Percentiles rank a stretch among this genome's conserved stretches.
These are phyloP conservation scores for Euschistus heros DNA, from an alignment of 1,140 invertebrate genomes.

Conservation along the genomic window DNA sequence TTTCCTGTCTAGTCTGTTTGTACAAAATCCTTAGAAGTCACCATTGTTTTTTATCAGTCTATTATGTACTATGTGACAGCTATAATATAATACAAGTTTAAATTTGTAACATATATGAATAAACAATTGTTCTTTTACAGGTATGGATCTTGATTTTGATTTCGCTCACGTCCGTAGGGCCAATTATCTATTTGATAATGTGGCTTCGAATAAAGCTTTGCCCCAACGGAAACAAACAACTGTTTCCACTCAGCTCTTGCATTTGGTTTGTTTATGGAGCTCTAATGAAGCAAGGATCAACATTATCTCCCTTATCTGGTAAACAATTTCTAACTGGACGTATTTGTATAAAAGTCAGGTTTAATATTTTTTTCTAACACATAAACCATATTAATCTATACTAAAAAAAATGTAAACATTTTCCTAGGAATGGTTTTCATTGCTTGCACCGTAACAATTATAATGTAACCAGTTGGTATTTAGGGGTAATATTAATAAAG, in stretches of 20 bases:
- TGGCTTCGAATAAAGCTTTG: conserved; percentile 40
- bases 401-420: no score
- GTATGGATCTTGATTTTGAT: conserved; percentile 70
- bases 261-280: conserved; percentile 82
- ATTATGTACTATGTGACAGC: no score
- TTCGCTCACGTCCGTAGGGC: conserved; percentile 59
- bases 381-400: not conserved
- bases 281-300: conserved; percentile 76
- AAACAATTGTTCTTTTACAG: conserved; percentile 28
- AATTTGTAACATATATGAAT: no score
- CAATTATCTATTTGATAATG: conserved; percentile 64
- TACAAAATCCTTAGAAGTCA: no score
- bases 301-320: conserved; percentile 65
- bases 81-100: no score
- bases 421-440: no score
- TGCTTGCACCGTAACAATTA: no score
- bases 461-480: no score
- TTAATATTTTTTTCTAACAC: conserved; percentile 1
- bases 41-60: no score
- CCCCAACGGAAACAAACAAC: conserved; percentile 37
- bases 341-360: no score
- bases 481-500: no score
- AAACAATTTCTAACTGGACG: not conserved
- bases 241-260: conserved; percentile 53
- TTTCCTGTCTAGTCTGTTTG: no score